Evolutionary conservation across 2,888 invertebrate genomes (phyloP), one percentile per base, ranked within the genome.

Genomic region (Entomobrya proxima): DNA sequence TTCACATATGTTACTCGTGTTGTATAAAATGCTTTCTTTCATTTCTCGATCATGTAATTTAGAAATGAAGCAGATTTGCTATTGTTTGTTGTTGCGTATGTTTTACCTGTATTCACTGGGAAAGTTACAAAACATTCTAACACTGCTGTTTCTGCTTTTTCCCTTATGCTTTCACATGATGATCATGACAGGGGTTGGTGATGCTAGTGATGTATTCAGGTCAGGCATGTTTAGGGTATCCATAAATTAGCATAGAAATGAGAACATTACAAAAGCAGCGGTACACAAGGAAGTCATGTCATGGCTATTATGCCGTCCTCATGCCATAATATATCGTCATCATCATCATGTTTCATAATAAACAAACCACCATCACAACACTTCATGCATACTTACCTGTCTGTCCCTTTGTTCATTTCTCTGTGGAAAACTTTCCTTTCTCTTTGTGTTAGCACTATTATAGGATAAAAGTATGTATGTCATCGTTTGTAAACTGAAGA

Each of bases 201-300:
- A 77, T 58, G 77, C n/a, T 30, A 50, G 35, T 82, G 81, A 75
- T 82, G 81, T 82, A 82, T 82, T 82, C 81, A 82, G 74, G 81
- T 82, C 81, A 82, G 81, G 81, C 35, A 82, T 80, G 80, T 80
- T 72, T 80, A 80, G 52, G 58, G 67, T 81, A 86, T 76, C 76
- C 88, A 88, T 86, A 88, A 88, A 88, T 88, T 86, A 88, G 77
- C 86, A 88, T 88, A 88, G 80, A 88, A 86, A 87, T 87, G 86
- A 87, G 86, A 50, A 84, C 75, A 87, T 87, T 87, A 87, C 58
- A 80, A 69, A 79, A 44, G 40, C 27, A 44, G 7, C 32, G 44
- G 44, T 9, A 44, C 55, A 55, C n/a, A n/a, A n/a, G n/a, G n/a
- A n/a, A n/a, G n/a, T n/a, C n/a, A n/a, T n/a, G n/a, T n/a, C n/a